phyloP scores from a whole-genome alignment of 2,113 vertebrate genomes.

The Balaeniceps rex region DNA sequence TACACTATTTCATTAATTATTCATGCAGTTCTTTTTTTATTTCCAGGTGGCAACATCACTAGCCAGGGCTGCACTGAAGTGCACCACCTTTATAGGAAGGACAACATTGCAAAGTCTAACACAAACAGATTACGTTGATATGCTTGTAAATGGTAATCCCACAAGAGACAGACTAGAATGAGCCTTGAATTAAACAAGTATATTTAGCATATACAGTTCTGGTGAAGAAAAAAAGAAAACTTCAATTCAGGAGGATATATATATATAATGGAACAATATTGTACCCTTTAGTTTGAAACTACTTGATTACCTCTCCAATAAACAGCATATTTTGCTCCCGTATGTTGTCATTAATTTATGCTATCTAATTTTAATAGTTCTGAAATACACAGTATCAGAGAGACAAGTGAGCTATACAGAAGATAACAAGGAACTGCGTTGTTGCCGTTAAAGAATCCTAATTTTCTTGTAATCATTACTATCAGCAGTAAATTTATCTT shows the following conservation, averaged over 20 bases:
- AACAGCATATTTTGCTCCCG: neutral
- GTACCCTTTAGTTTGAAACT: neutral
- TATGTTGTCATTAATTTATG: neutral
- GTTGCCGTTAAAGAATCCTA: neutral
- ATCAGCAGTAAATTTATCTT: neutral
- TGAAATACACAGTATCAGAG: neutral
- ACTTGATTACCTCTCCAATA: neutral
- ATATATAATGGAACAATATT: neutral
- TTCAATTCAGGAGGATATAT: neutral
- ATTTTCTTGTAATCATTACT: neutral
- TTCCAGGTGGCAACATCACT: neutral
- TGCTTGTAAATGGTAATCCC: neutral
- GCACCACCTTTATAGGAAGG: neutral
- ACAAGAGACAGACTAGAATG: neutral
- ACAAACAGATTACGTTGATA: neutral
- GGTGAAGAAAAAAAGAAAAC: neutral
- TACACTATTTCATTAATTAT: neutral
- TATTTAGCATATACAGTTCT: neutral
- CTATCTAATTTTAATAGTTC: neutral
- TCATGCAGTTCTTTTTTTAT: neutral
- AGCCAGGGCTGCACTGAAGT: neutral
- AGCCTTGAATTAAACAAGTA: neutral
- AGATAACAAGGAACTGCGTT: neutral
- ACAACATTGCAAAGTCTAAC: neutral
- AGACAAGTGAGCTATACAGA: neutral